Conservation (phyloP, 2,113 vertebrate genomes). For the Brachyhypopomus gauderio region DNA sequence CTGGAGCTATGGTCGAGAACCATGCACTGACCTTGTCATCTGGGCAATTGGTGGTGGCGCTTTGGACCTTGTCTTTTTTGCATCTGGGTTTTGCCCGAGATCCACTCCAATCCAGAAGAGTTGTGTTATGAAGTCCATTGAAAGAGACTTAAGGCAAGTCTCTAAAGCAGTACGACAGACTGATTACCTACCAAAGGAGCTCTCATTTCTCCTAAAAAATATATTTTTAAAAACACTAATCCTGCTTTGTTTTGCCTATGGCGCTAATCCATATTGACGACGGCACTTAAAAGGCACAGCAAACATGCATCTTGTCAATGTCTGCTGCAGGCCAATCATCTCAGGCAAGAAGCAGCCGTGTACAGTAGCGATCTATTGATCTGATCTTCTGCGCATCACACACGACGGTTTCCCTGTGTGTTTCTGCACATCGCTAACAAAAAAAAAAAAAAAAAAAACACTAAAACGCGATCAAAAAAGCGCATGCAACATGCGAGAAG, state of each 20-base stretch:
- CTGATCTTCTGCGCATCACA: conserved; percentile 73
- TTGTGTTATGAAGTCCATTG: background rate
- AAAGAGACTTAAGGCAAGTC: background rate
- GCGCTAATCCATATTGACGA: conserved; percentile 34
- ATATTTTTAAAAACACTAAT: background rate
- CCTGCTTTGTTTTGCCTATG: conserved; percentile 19
- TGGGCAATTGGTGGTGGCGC: background rate
- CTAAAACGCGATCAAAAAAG: conserved; percentile 74
- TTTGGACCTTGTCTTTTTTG: conserved; percentile 1
- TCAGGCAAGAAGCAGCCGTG: conserved; percentile 57
- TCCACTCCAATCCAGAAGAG: background rate
- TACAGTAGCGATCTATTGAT: conserved; percentile 64
- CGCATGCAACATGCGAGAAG: conserved; percentile 56
- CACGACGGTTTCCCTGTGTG: conserved; percentile 70
- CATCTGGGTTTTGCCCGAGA: background rate
- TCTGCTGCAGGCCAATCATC: conserved; percentile 48
- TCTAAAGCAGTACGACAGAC: background rate
- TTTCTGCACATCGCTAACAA: conserved; percentile 68
- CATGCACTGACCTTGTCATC: conserved; percentile 5
- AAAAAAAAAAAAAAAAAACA: too few relatives aligned
- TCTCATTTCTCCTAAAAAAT: background rate
- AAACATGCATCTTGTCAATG: conserved; percentile 35
- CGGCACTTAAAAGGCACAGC: conserved; percentile 43
- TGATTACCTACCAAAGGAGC: background rate
- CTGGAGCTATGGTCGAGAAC: background rate